Conservation (phyloP, 1,140 invertebrate genomes). For the Calycopis cecrops region DNA sequence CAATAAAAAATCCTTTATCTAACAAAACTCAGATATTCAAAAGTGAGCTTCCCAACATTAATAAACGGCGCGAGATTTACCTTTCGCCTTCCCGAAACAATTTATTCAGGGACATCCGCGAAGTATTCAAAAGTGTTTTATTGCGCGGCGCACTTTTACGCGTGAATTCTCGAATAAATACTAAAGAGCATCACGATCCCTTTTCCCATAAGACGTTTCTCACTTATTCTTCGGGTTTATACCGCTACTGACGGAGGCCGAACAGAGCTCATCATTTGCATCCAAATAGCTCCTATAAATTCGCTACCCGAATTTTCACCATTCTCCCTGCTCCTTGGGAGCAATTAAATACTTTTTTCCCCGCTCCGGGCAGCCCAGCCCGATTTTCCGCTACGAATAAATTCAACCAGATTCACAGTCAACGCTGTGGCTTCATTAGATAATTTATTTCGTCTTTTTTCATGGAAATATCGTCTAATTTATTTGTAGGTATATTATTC, state of each 20-base stretch:
- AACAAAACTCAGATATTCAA: background rate
- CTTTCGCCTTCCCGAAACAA: constrained; percentile 30
- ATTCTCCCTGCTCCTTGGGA: constrained; percentile 56
- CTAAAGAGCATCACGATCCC: constrained; percentile 44
- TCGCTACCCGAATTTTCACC: constrained; percentile 68
- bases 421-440: constrained; percentile 46
- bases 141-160: constrained; percentile 33
- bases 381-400: constrained; percentile 55
- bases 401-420: constrained; percentile 52
- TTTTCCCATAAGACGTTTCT: constrained; percentile 61
- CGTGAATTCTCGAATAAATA: constrained; percentile 40
- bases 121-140: constrained; percentile 42
- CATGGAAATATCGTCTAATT: constrained; percentile 22
- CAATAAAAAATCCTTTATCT: too few species aligned
- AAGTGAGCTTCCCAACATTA: constrained; percentile 12
- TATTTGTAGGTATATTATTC: constrained; percentile 3
- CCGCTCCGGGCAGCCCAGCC: constrained; percentile 32
- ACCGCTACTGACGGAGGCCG: constrained; percentile 43
- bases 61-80: constrained; percentile 16
- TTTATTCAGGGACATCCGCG: constrained; percentile 29
- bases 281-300: constrained; percentile 71
- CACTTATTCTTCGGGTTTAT: constrained; percentile 65
- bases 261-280: constrained; percentile 67
- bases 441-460: constrained; percentile 47
- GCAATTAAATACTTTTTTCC: constrained; percentile 66